These are phyloP conservation scores for Scolopax rusticola DNA, from an alignment of 2,797 vertebrate species.

Conservation along the genomic window DNA sequence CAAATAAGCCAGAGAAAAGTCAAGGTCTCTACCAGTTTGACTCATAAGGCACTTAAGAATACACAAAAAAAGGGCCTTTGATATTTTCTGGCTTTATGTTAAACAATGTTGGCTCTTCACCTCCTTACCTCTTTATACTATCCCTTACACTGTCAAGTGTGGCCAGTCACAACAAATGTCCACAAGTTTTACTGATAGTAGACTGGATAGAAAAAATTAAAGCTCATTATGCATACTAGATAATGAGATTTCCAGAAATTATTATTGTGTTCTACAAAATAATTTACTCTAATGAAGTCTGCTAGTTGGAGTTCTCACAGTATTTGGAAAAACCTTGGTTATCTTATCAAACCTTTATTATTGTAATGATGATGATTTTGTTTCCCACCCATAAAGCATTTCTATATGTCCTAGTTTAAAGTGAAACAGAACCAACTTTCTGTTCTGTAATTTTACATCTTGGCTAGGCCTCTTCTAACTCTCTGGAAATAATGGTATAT, in stretches of 20 bases:
- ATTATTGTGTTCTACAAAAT: not conserved
- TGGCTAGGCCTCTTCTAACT: no score
- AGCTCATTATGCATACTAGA: not conserved
- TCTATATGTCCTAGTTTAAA: no score
- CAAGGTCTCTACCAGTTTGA: not conserved
- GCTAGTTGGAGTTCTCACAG: not conserved
- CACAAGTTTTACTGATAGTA: not conserved
- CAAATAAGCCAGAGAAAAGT: not conserved
- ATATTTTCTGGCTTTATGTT: not conserved
- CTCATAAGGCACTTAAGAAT: not conserved
- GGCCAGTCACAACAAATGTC: not conserved
- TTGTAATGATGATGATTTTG: not conserved
- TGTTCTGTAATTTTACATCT: no score
- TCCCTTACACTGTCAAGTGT: not conserved
- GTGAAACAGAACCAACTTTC: no score
- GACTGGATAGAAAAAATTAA: not conserved
- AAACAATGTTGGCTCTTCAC: not conserved
- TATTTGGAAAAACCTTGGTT: not conserved
- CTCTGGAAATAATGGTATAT: no score
- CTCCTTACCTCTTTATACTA: not conserved
- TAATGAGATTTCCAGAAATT: not conserved
- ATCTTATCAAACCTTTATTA: not conserved
- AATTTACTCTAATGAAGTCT: not conserved
- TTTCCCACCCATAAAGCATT: not conserved
- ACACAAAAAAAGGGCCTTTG: not conserved